A percentile compares a stretch with the other conserved stretches of the same genome.
Conservation (phyloP, 2,113 vertebrate species). For the Ailurus styani region DNA sequence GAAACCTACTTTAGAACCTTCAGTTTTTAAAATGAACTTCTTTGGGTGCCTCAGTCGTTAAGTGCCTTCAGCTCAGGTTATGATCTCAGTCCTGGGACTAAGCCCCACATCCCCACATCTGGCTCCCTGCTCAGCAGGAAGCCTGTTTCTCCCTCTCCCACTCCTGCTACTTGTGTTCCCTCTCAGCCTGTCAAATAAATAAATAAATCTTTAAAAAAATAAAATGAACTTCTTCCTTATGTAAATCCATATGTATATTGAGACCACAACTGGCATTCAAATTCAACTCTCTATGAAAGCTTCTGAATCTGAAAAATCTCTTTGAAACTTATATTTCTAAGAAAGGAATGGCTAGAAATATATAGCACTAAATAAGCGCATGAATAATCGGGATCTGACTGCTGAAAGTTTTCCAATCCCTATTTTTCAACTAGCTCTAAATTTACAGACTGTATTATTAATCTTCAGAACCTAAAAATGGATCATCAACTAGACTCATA, state of each 20-base stretch:
- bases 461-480: not conserved
- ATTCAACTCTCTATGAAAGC: not conserved
- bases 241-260: not conserved
- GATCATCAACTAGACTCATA: not conserved
- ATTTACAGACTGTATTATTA: not conserved
- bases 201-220: not conserved
- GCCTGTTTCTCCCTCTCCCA: too few species aligned
- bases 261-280: not conserved
- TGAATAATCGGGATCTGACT: not conserved
- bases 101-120: fast-evolving
- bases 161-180: too few species aligned
- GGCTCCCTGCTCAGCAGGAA: too few species aligned
- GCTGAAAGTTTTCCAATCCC: not conserved
- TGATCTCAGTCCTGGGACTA: too few species aligned
- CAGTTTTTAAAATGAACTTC: not conserved
- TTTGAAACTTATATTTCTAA: not conserved
- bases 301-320: not conserved
- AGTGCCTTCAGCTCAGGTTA: too few species aligned
- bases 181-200: too few species aligned
- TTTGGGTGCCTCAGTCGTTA: not conserved
- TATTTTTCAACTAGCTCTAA: not conserved
- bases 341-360: not conserved
- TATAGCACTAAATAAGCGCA: not conserved
- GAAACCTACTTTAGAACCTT: not conserved
- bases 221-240: constrained; percentile 9